These are phyloP conservation scores for Augochlorella aurata DNA, from an alignment of 2,888 invertebrate genomes.

Conservation along the genomic window DNA sequence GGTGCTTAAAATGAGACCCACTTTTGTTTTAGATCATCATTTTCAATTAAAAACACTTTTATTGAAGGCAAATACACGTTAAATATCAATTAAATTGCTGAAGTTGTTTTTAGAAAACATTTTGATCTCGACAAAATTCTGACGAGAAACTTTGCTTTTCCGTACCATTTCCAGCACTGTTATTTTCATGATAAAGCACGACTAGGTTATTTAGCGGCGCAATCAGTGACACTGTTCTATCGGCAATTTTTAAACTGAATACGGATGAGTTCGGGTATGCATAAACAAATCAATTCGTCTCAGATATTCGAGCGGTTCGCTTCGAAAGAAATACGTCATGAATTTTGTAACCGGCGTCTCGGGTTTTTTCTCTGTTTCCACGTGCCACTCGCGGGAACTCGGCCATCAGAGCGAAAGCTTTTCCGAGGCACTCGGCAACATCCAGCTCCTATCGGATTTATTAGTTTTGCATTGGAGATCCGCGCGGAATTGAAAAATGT, in stretches of 20 bases:
- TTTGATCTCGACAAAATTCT: too few species aligned
- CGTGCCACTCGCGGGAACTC: neutral
- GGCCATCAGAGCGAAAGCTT: neutral
- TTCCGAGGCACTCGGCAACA: neutral
- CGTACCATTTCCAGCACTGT: neutral
- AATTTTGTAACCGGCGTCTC: neutral
- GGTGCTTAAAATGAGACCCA: too few species aligned
- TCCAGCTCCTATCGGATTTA: neutral
- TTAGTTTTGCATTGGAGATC: neutral
- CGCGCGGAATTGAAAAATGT: neutral
- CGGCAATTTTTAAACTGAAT: slow-evolving; percentile 19
- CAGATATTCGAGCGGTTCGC: neutral
- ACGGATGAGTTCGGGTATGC: neutral
- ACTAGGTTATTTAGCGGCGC: neutral
- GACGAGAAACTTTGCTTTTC: neutral
- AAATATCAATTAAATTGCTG: too few species aligned
- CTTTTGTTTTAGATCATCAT: too few species aligned
- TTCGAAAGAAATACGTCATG: neutral
- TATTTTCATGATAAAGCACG: slow-evolving; percentile 33
- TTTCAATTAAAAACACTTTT: too few species aligned
- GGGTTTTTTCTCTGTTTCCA: neutral
- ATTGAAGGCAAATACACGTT: too few species aligned
- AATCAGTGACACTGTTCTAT: slow-evolving; percentile 15
- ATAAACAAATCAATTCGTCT: neutral
- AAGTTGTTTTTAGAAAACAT: too few species aligned